Evolutionary conservation across 2,797 vertebrate species (phyloP).

Genomic region (Periparus ater): DNA sequence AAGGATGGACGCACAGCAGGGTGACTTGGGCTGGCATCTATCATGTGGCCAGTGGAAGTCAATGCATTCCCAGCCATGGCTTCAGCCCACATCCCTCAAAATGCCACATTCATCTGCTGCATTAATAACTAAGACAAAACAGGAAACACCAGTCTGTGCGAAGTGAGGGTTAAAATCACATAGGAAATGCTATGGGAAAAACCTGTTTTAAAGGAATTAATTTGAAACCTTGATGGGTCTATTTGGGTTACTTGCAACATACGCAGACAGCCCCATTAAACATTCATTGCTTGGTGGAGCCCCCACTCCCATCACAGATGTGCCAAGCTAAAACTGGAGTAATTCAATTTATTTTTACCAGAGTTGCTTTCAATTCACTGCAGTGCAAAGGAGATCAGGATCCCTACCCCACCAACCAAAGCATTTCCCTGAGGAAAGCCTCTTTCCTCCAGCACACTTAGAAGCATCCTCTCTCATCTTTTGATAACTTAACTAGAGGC

Average conservation of each 20-base stretch:
- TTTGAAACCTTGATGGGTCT: neutral
- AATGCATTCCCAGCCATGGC: rapidly evolving
- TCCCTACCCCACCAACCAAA: neutral
- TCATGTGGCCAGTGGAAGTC: neutral
- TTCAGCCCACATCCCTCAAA: neutral
- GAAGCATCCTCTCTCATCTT: neutral
- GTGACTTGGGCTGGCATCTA: neutral
- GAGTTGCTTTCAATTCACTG: neutral
- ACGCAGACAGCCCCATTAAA: neutral
- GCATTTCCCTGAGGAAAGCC: neutral
- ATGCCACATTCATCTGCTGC: neutral
- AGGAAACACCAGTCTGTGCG: neutral
- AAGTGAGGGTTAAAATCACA: neutral
- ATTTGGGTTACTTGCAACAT: slow-evolving; percentile 22
- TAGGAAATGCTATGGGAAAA: neutral
- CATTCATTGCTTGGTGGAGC: neutral
- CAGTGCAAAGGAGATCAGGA: neutral
- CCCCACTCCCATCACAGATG: neutral
- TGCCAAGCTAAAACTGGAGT: neutral
- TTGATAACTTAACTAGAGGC: neutral
- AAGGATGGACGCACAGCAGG: rapidly evolving
- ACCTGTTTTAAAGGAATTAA: neutral
- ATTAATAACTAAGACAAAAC: neutral
- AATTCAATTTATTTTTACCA: neutral
- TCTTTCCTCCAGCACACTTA: neutral